Evolutionary conservation across 1,140 invertebrate species (phyloP).

Genomic region (Macrostomum lignano): DNA sequence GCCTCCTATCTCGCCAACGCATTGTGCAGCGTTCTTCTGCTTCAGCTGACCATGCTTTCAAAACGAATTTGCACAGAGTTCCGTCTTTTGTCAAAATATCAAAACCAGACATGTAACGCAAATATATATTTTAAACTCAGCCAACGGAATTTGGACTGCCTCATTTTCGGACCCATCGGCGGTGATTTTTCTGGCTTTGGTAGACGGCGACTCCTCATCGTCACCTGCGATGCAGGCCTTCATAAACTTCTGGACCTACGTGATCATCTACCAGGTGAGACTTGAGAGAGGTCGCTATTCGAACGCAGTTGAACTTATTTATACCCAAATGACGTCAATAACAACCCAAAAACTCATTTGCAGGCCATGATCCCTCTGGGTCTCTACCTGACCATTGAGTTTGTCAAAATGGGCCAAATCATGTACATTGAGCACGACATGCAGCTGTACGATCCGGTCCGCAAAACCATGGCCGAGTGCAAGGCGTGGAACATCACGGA

Average conservation of each 20-base stretch:
- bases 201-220: no score
- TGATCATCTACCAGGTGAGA: conserved; percentile 64
- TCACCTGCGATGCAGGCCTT: conserved; percentile 49
- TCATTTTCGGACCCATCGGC: no score
- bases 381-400: conserved; percentile 77
- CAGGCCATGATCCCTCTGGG: conserved; percentile 84
- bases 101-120: no score
- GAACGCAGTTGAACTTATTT: no score
- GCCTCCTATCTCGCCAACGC: no score
- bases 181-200: no score
- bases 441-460: conserved; percentile 47
- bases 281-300: not conserved
- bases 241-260: conserved; percentile 68
- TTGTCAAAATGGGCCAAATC: conserved; percentile 77
- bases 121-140: no score
- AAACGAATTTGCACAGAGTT: no score
- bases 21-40: no score
- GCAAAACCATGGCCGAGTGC: conserved; percentile 61
- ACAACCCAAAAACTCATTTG: conserved; percentile 9
- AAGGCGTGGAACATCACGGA: conserved; percentile 81
- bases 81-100: no score
- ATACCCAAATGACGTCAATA: not conserved
- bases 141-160: no score
- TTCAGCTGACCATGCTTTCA: no score
- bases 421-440: conserved; percentile 72